Conservation (phyloP, 2,113 vertebrate species). For the Mus spicilegus region DNA sequence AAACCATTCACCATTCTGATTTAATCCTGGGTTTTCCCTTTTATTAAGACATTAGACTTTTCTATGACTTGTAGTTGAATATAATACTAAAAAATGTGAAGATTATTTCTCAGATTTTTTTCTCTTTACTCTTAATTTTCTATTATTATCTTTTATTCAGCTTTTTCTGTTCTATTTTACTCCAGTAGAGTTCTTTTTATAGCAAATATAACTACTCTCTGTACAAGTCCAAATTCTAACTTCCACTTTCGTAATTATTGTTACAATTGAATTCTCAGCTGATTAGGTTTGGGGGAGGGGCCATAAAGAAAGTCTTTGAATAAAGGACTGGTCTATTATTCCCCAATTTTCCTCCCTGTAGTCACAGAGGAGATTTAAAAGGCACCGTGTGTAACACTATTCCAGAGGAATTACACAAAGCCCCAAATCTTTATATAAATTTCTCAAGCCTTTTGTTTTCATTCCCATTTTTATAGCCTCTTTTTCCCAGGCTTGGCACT, state of each 20-base stretch:
- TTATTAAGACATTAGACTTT: background rate
- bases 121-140: conserved; percentile 44
- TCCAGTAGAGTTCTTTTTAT: conserved; percentile 41
- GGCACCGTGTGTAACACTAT: conserved; percentile 51
- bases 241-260: conserved; percentile 64
- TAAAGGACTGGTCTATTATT: conserved; percentile 70
- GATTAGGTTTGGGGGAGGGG: background rate
- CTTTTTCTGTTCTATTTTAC: conserved; percentile 51
- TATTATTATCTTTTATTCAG: conserved; percentile 61
- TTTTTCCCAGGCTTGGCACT: conserved; percentile 45
- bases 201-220: conserved; percentile 53
- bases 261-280: conserved; percentile 49
- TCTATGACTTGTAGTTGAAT: conserved; percentile 2
- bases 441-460: conserved; percentile 76
- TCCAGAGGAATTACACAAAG: conserved; percentile 70
- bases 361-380: conserved; percentile 67
- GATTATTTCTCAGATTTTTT: conserved; percentile 37
- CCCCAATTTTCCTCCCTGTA: conserved; percentile 63
- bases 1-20: background rate
- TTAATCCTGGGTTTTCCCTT: background rate
- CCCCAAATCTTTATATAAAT: conserved; percentile 69
- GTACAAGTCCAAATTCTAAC: conserved; percentile 50
- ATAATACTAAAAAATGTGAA: background rate
- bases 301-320: background rate
- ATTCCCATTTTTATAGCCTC: conserved; percentile 58